phyloP scores from a whole-genome alignment of 1,140 invertebrate species.

The Drosophila sp. region DNA sequence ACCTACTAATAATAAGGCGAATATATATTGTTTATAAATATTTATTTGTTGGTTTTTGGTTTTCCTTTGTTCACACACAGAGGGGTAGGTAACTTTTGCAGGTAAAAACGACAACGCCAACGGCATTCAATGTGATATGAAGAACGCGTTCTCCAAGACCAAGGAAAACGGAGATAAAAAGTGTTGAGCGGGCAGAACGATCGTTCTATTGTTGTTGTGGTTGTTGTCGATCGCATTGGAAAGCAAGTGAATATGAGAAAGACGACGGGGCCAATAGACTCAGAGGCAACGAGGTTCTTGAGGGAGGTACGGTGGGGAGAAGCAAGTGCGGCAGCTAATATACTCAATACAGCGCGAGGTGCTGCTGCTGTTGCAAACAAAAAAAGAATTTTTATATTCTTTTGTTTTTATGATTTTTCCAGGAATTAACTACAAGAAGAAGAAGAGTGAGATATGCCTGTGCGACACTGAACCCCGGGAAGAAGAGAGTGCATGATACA shows the following conservation, averaged over 20 bases:
- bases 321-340: conserved; percentile 56
- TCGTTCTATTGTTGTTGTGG: neutral
- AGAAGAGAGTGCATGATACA: conserved; percentile 35
- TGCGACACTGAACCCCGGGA: conserved; percentile 43
- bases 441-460: conserved; percentile 39
- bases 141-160: conserved; percentile 14
- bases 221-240: conserved; percentile 3
- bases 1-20: neutral
- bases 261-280: conserved; percentile 31
- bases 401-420: conserved; percentile 80
- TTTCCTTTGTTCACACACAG: neutral
- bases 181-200: conserved; percentile 73
- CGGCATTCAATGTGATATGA: conserved; percentile 20
- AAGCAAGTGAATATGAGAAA: conserved; percentile 64
- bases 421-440: conserved; percentile 57
- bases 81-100: neutral
- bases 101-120: conserved; percentile 3
- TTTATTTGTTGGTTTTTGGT: neutral
- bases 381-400: conserved; percentile 67
- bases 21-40: conserved; percentile 5
- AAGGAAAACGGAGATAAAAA: conserved; percentile 67
- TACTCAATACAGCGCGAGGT: conserved; percentile 50
- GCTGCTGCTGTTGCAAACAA: conserved; percentile 73
- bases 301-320: conserved; percentile 4
- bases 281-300: conserved; percentile 7